These are phyloP conservation scores for Stenichneumon culpator DNA, from an alignment of 2,888 invertebrate genomes.

Conservation along the genomic window DNA sequence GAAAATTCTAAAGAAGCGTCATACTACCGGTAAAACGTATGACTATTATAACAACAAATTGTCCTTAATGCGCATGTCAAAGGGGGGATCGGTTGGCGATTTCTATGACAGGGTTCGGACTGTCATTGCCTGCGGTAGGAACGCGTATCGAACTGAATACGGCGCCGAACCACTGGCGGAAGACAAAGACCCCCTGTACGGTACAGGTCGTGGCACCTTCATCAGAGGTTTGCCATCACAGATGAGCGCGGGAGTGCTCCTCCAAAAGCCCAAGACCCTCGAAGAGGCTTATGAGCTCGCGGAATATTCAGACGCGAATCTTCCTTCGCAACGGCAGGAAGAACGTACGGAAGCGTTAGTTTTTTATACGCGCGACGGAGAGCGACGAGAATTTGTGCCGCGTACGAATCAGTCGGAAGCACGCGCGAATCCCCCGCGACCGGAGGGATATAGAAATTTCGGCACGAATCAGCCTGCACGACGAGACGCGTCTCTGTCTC, in stretches of 20 bases:
- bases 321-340: too few relatives aligned
- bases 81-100: slow-evolving; percentile 9
- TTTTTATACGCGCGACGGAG: neutral
- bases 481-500: neutral
- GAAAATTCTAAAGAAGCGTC: slow-evolving; percentile 8
- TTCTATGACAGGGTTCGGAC: neutral
- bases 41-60: too few relatives aligned
- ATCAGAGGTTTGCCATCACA: neutral
- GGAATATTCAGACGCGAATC: neutral
- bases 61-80: neutral
- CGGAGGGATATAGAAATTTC: neutral
- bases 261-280: neutral
- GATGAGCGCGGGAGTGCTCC: neutral
- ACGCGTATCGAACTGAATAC: neutral
- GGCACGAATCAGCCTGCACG: neutral
- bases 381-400: neutral
- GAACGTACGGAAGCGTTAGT: neutral
- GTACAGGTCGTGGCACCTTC: neutral
- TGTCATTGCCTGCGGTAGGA: neutral
- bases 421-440: neutral
- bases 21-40: neutral
- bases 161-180: neutral
- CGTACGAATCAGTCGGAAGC: neutral
- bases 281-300: slow-evolving; percentile 1
- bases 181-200: neutral